A percentile compares a stretch with the other conserved stretches of the same genome.
phyloP scores from a whole-genome alignment of 1,140 invertebrate genomes.

The Brachionus plicatilis region DNA sequence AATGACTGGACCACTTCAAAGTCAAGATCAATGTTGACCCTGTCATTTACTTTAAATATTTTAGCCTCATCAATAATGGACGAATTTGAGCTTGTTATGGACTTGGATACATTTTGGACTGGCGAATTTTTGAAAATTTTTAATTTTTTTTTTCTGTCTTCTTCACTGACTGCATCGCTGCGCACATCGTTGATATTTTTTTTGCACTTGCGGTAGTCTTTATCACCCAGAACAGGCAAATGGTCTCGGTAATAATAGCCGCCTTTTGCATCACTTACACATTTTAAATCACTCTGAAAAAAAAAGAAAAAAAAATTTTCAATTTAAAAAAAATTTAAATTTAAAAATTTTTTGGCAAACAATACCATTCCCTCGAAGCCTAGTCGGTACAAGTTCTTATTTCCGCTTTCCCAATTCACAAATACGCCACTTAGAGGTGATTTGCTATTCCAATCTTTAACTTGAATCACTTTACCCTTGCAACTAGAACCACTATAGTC shows the following conservation, averaged over 20 bases:
- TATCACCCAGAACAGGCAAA: conserved; percentile 74
- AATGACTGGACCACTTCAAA: conserved; percentile 85
- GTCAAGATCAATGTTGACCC: conserved; percentile 89
- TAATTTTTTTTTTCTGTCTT: not conserved
- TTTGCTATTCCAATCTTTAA: conserved; percentile 94
- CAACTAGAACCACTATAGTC: conserved; percentile 77
- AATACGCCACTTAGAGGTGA: conserved; percentile 90
- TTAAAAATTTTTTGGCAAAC: not conserved
- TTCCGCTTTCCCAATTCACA: conserved; percentile 94
- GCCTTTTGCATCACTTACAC: conserved; percentile 91
- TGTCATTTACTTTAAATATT: conserved; percentile 48
- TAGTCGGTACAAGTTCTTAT: conserved; percentile 91
- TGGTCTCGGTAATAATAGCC: conserved; percentile 92
- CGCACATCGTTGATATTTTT: conserved; percentile 16
- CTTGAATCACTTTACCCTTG: conserved; percentile 88
- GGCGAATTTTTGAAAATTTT: not conserved
- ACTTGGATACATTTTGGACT: not conserved
- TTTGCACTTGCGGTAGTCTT: not conserved
- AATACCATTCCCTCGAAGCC: conserved; percentile 94
- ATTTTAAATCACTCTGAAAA: conserved; percentile 78
- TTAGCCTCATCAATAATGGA: not conserved
- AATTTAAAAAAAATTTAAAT: conserved; percentile 43
- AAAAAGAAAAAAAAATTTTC: conserved; percentile 28
- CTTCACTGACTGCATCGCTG: not conserved
- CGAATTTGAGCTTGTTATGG: not conserved